phyloP scores from a whole-genome alignment of 2,113 vertebrate genomes.

The Paramormyrops kingsleyae region DNA sequence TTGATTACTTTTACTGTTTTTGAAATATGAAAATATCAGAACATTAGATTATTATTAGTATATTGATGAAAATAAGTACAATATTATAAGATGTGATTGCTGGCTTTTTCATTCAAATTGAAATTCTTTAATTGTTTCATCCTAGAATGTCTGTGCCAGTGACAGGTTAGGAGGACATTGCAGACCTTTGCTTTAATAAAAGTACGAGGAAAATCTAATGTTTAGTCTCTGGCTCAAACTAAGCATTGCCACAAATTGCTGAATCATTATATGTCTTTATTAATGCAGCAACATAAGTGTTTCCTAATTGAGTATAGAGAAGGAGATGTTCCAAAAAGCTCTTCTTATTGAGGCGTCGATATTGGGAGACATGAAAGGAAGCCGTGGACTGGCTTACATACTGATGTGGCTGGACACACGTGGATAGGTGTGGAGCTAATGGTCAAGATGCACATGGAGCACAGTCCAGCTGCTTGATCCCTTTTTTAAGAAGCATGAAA shows the following conservation, averaged over 20 bases:
- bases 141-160: not conserved
- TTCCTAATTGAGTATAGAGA: constrained; percentile 15
- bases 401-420: not conserved
- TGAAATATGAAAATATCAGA: not conserved
- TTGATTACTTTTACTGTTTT: not conserved
- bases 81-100: not conserved
- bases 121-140: not conserved
- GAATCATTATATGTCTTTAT: constrained; percentile 7
- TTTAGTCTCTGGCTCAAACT: not conserved
- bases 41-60: not conserved
- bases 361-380: constrained; percentile 1
- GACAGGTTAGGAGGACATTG: not conserved
- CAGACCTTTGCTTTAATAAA: not conserved
- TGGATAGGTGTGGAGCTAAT: not conserved
- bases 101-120: not conserved
- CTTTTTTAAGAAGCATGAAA: not conserved
- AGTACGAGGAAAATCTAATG: not conserved
- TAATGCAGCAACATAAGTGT: not conserved
- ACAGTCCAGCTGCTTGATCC: not conserved
- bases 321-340: not conserved
- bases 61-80: not conserved
- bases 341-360: not conserved
- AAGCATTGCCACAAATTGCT: constrained; percentile 12
- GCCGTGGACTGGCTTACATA: not conserved
- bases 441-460: not conserved